Percentiles rank a stretch among this genome's conserved stretches.
Conservation (phyloP, 1,140 invertebrate genomes). For the Drepana arcuata region DNA sequence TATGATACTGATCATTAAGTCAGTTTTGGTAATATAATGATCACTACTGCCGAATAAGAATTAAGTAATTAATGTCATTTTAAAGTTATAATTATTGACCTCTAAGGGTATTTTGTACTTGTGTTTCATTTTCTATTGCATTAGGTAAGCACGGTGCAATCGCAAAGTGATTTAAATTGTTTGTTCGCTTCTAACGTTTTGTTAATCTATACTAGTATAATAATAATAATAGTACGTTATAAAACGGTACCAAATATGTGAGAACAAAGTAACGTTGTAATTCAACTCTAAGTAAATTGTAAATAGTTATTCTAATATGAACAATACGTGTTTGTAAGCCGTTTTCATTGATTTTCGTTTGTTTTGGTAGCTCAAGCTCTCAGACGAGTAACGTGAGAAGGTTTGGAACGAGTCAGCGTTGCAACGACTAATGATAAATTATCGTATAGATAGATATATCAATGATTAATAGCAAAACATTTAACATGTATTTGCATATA, state of each 20-base stretch:
- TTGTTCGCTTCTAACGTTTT: conserved; percentile 1
- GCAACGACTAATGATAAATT: too few relatives aligned
- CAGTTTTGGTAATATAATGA: conserved; percentile 41
- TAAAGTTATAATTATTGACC: conserved; percentile 51
- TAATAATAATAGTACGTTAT: conserved; percentile 3
- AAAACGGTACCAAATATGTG: conserved; percentile 38
- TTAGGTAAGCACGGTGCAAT: too few relatives aligned
- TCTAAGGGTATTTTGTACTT: conserved; percentile 51
- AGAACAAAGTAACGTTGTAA: conserved; percentile 25
- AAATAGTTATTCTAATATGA: conserved; percentile 50
- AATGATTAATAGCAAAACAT: too few relatives aligned
- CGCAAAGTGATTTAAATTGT: too few relatives aligned
- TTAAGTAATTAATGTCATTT: conserved; percentile 62
- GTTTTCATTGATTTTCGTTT: conserved; percentile 46
- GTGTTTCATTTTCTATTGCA: too few relatives aligned
- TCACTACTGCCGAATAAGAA: conserved; percentile 57
- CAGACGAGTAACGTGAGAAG: conserved; percentile 10
- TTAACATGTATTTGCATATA: too few relatives aligned
- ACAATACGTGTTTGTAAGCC: conserved; percentile 54
- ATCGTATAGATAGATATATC: too few relatives aligned
- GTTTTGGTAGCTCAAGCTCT: conserved; percentile 35
- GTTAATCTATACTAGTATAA: neutral
- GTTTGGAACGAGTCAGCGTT: conserved; percentile 6
- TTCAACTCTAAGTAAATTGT: conserved; percentile 48
- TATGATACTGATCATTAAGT: conserved; percentile 30